Base-by-base conservation (phyloP, 2,113 vertebrate genomes). In the Solenodon paradoxus region DNA sequence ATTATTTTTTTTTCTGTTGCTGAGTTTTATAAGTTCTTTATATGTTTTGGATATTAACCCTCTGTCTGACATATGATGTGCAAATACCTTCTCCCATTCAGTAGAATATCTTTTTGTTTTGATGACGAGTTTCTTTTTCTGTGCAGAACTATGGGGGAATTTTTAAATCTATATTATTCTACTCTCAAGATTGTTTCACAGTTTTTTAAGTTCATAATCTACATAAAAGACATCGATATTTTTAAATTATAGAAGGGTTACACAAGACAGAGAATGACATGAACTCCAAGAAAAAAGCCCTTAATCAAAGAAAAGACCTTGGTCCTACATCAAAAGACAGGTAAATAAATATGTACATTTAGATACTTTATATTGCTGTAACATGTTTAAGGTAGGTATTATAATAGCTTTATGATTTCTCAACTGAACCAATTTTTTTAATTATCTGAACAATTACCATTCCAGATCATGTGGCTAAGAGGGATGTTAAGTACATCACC, bases 161-260 rank as follows among this genome's bases (percentile, higher is more conserved):
- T 63, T 94, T 92, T 45, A 94, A 94, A 40, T 66, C 17, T 66
- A 90, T 90, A 79, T 69, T 30, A 66, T 59, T 75, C 47, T 47
- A 49, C 17, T 80, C 32, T 68, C n/a, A 61, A 86, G 20, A 93
- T 0, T 74, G 24, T 49, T 49, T 95, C 74, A 88, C 55, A 92
- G 69, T 64, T 69, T 85, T 96, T 69, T 78, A 90, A 77, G 30
- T 92, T 88, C 55, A 77, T 32, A 87, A 22, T 80, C 24, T 22
- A 92, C 13, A 59, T 78, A 89, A 87, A 91, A 94, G 64, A 96
- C 95, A 89, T 86, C 68, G 86, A 24, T 80, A 91, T 17, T 69
- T 88, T 64, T 59, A 83, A 77, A 85, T 69, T 77, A 93, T 22
- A 51, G 19, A 88, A 92, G 71, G 84, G 42, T 68, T 77, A 78